Base-by-base conservation (phyloP, 2,888 invertebrate species). In the Bhutanitis thaidina region DNA sequence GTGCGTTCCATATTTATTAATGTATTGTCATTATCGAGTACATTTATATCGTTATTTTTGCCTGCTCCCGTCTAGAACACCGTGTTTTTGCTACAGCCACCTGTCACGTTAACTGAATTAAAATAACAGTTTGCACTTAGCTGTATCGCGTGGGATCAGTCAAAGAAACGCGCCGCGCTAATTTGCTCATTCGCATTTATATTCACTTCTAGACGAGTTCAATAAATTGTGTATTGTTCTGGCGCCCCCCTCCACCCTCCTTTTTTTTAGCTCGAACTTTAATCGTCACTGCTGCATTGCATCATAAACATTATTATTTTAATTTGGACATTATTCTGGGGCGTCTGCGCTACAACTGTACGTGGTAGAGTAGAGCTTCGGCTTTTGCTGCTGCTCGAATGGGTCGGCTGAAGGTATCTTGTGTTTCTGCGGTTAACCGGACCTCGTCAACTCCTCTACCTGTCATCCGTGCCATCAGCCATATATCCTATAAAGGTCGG, bases 81-180 rank as follows among this genome's bases (percentile, higher is more conserved):
- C 51, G 36, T 37, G 52, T 52, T 52, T 52, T 52, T 47, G 52
- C 47, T 43, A 43, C 39, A 32, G 38, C n/a, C 52, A 47, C 47
- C 47, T 52, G 52, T 46, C 43, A 47, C 46, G 43, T 52, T 52
- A 52, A 46, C 34, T 43, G 43, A 38, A 52, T 52, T 52, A 43
- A 47, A 47, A 52, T 47, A 48, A 47, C 52, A 47, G 43, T 52
- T 52, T 48, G 34, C 43, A 44, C 44, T 45, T 49, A 48, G 45
- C 44, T 52, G 51, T 46, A 46, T 32, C 20, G 51, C 41, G 30
- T 52, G 36, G n/a, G 36, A 46, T 15, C 41, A 40, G 36, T 38
- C 46, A 41, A 46, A 36, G 45, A 52, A 46, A 46, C 32, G 46
- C 32, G 36, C 46, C 25, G 37, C 51, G 30, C 25, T 41, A 36